phyloP scores from a whole-genome alignment of 1,140 invertebrate species.

The Zeugodacus cucurbitae region DNA sequence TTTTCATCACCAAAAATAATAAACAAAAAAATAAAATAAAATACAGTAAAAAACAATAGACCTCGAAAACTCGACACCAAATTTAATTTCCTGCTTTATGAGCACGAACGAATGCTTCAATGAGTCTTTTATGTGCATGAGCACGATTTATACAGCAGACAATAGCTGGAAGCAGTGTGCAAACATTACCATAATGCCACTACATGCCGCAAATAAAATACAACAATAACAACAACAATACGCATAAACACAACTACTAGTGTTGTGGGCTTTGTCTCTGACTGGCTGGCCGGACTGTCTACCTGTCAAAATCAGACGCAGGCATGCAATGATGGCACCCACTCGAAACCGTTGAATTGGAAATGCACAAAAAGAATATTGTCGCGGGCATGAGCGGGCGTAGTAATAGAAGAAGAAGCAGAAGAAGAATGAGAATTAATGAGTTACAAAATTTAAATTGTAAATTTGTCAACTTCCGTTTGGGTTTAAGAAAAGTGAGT shows the following conservation, averaged over 20 bases:
- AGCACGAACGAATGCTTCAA: slow-evolving; percentile 25
- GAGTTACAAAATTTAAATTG: slow-evolving; percentile 25
- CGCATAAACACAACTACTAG: too few species aligned
- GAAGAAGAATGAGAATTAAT: background rate
- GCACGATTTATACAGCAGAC: background rate
- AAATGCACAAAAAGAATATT: background rate
- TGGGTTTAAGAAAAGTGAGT: background rate
- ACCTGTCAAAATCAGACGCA: background rate
- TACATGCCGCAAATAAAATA: background rate
- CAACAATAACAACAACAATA: background rate
- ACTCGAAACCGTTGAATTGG: slow-evolving; percentile 18
- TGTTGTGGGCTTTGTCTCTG: background rate
- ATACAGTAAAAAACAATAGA: slow-evolving; percentile 15
- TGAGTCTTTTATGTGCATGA: background rate
- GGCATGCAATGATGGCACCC: background rate
- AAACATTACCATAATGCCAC: background rate
- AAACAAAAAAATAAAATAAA: background rate
- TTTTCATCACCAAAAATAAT: background rate
- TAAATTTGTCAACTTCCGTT: slow-evolving; percentile 33
- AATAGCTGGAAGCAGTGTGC: background rate
- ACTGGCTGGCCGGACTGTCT: background rate
- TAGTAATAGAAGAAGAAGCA: background rate
- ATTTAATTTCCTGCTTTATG: slow-evolving; percentile 23
- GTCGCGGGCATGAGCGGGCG: background rate
- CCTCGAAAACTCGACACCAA: slow-evolving; percentile 28